Evolutionary conservation across 2,113 vertebrate genomes (phyloP).

Genomic region (Climacteris rufus): DNA sequence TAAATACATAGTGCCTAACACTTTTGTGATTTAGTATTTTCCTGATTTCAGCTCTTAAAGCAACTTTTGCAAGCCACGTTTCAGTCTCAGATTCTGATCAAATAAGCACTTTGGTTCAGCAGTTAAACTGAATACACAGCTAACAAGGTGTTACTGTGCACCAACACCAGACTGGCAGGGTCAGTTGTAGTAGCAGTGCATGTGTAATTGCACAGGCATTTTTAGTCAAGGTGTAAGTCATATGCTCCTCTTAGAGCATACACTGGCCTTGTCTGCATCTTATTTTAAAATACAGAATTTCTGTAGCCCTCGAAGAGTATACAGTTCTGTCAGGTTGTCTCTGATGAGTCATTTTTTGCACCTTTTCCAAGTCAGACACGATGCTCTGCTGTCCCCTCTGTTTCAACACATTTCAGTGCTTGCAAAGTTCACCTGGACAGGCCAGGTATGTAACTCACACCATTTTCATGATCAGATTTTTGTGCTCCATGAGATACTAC

Average conservation of each 20-base stretch:
- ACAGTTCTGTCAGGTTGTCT: background rate
- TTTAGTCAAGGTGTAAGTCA: background rate
- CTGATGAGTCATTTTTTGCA: background rate
- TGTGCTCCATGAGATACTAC: background rate
- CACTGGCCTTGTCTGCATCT: background rate
- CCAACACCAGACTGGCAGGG: background rate
- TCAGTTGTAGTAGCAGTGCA: background rate
- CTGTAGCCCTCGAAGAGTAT: background rate
- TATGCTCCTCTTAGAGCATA: background rate
- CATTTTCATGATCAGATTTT: background rate
- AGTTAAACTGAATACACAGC: background rate
- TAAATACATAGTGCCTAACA: background rate
- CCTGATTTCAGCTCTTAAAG: background rate
- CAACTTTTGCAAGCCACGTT: background rate
- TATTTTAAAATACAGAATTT: background rate
- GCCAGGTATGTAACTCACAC: background rate
- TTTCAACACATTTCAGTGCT: background rate
- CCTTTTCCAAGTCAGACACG: background rate
- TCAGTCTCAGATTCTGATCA: background rate
- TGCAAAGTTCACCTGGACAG: background rate
- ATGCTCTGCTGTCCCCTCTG: background rate
- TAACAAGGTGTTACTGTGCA: background rate
- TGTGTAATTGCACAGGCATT: background rate
- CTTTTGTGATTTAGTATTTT: background rate
- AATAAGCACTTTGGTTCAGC: background rate